A percentile compares a stretch with the other conserved stretches of the same genome.
Conservation (phyloP, 1,140 invertebrate species). For the Musca domestica region DNA sequence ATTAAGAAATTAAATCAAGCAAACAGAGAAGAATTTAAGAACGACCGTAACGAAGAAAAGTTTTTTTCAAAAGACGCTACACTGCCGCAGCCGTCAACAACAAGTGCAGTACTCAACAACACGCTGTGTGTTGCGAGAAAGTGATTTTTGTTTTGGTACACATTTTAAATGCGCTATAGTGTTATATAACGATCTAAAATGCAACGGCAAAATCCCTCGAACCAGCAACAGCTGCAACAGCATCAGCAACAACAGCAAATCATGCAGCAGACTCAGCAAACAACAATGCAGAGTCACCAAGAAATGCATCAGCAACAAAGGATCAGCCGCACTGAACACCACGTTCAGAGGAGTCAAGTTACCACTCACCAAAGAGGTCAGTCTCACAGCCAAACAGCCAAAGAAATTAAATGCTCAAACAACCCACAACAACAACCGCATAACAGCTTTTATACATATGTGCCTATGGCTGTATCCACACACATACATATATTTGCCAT, state of each 20-base stretch:
- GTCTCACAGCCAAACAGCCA: constrained; percentile 36
- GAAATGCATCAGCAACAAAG: constrained; percentile 62
- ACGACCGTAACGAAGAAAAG: constrained; percentile 12
- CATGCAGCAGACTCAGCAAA: constrained; percentile 32
- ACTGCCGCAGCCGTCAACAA: not conserved
- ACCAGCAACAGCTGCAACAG: constrained; percentile 58
- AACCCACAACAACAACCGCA: no score
- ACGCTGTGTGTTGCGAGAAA: constrained; percentile 8
- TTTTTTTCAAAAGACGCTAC: not conserved
- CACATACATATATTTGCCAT: no score
- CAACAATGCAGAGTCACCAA: constrained; percentile 23
- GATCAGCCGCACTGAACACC: constrained; percentile 69
- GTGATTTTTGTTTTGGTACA: constrained; percentile 24
- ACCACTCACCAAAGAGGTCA: constrained; percentile 77
- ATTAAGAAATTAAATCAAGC: not conserved
- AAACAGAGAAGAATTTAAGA: constrained; percentile 14
- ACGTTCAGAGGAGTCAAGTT: constrained; percentile 69
- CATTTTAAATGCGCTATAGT: constrained; percentile 54
- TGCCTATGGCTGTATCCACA: no score
- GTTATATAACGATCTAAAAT: constrained; percentile 53
- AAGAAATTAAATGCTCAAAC: no score
- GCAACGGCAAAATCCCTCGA: constrained; percentile 53
- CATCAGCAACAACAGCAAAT: constrained; percentile 56
- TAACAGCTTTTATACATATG: no score
- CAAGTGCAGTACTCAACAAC: not conserved